Conservation (phyloP, 1,140 invertebrate genomes). For the Carcinoscorpius rotundicauda region DNA sequence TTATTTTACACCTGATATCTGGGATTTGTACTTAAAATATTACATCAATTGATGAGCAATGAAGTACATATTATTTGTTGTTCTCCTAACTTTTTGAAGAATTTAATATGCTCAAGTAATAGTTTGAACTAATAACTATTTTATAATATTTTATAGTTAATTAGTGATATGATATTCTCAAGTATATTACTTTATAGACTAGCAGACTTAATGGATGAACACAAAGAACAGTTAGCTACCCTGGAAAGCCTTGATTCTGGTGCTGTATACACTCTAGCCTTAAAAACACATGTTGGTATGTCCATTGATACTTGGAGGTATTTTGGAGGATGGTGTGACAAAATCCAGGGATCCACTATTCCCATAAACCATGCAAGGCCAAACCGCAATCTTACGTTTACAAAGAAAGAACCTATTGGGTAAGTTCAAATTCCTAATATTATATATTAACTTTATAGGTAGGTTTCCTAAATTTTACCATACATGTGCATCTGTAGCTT, state of each 20-base stretch:
- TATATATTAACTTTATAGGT: too few species aligned
- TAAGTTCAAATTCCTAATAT: constrained; percentile 26
- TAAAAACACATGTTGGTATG: constrained; percentile 91
- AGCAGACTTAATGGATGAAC: constrained; percentile 83
- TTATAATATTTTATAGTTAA: too few species aligned
- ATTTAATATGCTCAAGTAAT: too few species aligned
- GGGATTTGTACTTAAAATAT: too few species aligned
- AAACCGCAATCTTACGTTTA: constrained; percentile 77
- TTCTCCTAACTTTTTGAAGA: too few species aligned
- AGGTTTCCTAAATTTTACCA: too few species aligned
- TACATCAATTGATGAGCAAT: too few species aligned
- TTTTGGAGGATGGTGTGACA: constrained; percentile 50
- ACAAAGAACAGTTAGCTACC: constrained; percentile 87
- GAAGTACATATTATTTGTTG: too few species aligned
- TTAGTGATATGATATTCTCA: too few species aligned
- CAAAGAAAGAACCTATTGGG: constrained; percentile 77
- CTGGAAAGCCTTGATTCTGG: constrained; percentile 86
- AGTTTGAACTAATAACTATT: too few species aligned
- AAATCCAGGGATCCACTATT: constrained; percentile 42
- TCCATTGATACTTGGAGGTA: constrained; percentile 86
- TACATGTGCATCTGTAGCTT: too few species aligned
- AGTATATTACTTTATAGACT: constrained; percentile 40
- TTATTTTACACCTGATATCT: too few species aligned
- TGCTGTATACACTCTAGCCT: constrained; percentile 84
- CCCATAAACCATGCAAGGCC: constrained; percentile 62